phyloP scores from a whole-genome alignment of 2,797 vertebrate species.

The Leptatherina wallacei region DNA sequence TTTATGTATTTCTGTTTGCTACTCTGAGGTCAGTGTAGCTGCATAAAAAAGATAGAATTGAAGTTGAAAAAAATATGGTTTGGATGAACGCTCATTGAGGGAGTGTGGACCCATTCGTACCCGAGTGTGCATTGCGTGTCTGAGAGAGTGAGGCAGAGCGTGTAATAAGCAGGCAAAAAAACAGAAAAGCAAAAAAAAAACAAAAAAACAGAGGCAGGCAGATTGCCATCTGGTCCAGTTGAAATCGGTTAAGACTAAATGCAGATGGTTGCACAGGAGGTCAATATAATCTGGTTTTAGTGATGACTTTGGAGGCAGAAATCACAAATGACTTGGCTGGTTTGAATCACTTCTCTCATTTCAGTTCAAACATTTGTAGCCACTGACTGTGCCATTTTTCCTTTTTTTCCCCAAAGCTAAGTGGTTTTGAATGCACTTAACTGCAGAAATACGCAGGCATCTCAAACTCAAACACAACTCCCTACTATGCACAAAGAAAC shows the following conservation, averaged over 20 bases:
- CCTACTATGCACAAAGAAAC: background rate
- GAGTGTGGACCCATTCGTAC: slow-evolving; percentile 19
- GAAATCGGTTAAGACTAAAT: slow-evolving; percentile 56
- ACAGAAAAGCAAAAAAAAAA: slow-evolving; percentile 13
- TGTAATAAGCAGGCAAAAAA: slow-evolving; percentile 38
- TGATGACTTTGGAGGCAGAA: slow-evolving; percentile 30
- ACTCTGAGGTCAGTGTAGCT: slow-evolving; percentile 33
- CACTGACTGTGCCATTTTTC: background rate
- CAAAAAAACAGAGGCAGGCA: slow-evolving; percentile 39
- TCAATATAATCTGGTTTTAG: slow-evolving; percentile 47
- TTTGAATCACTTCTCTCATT: slow-evolving; percentile 9
- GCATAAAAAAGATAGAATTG: slow-evolving; percentile 7
- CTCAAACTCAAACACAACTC: background rate
- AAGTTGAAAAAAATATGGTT: slow-evolving; percentile 12
- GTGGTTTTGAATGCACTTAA: background rate
- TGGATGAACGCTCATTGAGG: background rate
- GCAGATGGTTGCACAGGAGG: slow-evolving; percentile 49
- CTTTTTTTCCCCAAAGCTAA: background rate
- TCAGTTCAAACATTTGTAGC: background rate
- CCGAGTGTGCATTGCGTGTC: slow-evolving; percentile 7
- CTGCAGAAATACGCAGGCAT: background rate
- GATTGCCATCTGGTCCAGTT: slow-evolving; percentile 63
- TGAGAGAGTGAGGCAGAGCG: slow-evolving; percentile 43
- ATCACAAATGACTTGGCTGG: slow-evolving; percentile 1
- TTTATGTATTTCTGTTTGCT: slow-evolving; percentile 8